These are phyloP conservation scores for Miniopterus natalensis DNA, from an alignment of 2,113 vertebrate species.

Conservation along the genomic window DNA sequence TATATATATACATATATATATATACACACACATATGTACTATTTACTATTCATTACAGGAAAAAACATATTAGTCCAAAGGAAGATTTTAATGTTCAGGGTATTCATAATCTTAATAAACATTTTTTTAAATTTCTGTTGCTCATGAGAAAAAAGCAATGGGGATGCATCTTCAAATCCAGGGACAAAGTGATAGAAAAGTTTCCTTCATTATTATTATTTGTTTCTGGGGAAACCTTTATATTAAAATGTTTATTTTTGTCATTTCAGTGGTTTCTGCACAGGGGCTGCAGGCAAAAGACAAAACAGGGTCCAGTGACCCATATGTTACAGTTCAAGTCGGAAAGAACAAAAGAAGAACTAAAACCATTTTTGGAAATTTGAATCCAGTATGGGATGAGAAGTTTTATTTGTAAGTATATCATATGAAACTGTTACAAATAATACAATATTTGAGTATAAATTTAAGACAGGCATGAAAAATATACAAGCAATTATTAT, in stretches of 20 bases:
- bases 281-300: slow-evolving; percentile 99
- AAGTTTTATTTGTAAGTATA: slow-evolving; percentile 97
- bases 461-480: neutral
- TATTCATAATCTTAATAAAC: neutral
- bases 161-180: neutral
- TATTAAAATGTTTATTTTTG: neutral
- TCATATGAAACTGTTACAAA: neutral
- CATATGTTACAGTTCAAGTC: slow-evolving; percentile 98
- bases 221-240: neutral
- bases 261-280: slow-evolving; percentile 94
- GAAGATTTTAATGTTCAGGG: neutral
- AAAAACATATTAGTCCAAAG: neutral
- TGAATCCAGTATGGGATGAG: slow-evolving; percentile 99
- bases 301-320: slow-evolving; percentile 99
- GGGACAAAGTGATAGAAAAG: neutral
- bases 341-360: slow-evolving; percentile 98
- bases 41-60: neutral
- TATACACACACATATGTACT: neutral
- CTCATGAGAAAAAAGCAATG: neutral
- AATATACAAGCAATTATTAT: neutral
- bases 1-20: neutral
- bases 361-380: slow-evolving; percentile 98
- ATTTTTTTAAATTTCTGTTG: neutral
- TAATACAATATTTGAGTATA: neutral
- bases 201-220: neutral